phyloP scores from a whole-genome alignment of 2,888 invertebrate species.

The Heteromurus nitidus region DNA sequence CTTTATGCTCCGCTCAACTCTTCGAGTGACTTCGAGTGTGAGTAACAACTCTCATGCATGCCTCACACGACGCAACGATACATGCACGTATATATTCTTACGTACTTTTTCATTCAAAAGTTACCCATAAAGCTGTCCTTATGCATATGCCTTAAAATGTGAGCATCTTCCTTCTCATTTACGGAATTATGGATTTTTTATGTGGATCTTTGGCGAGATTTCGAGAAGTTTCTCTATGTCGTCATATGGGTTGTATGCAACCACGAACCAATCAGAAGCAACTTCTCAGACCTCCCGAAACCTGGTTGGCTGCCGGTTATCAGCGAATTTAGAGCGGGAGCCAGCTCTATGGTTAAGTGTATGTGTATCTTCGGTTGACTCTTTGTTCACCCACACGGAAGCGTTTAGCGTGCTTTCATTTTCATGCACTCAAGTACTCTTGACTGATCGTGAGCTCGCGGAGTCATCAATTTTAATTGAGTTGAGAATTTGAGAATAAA shows the following conservation, averaged over 20 bases:
- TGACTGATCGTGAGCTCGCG: no score
- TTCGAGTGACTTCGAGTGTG: no score
- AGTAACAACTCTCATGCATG: neutral
- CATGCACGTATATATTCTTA: neutral
- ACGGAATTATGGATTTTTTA: neutral
- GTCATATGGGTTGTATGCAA: conserved; percentile 8
- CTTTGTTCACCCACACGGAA: no score
- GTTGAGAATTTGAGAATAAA: no score
- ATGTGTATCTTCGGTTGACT: no score
- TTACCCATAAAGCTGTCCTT: neutral
- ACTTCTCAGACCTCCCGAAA: neutral
- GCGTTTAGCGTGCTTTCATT: no score
- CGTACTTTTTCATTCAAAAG: neutral
- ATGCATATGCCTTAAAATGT: neutral
- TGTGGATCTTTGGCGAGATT: neutral
- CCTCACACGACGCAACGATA: neutral
- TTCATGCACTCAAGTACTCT: no score
- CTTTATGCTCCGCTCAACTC: no score
- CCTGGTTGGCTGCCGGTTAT: neutral
- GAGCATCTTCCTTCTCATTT: neutral
- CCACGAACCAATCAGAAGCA: neutral
- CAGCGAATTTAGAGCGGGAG: neutral
- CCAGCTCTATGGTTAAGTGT: no score
- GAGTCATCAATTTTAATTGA: no score
- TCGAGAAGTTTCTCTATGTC: conserved; percentile 28